Evolutionary conservation across 2,113 vertebrate genomes (phyloP), one percentile per base, ranked within the genome.

Genomic region (Ptilonorhynchus violaceus): DNA sequence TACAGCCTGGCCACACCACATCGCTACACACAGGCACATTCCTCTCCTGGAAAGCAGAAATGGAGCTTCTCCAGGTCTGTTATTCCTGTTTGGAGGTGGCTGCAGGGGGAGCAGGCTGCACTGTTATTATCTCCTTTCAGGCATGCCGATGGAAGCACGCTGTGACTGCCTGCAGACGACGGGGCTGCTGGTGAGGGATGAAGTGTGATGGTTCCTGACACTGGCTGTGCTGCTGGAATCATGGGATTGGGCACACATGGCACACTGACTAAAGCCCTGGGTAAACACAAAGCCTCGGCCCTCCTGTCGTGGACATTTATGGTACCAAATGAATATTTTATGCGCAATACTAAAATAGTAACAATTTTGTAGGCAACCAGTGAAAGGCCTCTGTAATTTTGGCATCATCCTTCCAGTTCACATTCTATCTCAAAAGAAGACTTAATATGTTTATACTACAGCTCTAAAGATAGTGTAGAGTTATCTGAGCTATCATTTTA

Each of bases 321-420:
- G 55, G 88, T 50, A 62, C 63, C 83, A 70, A 84, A 80, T 82
- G 41, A 96, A 25, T 80, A 74, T 85, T 95, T 92, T 35, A 88
- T 13, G 50, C 39, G 46, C 12, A 22, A 50, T n/a, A 80, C 72
- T 52, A 90, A 94, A 92, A 96, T 31, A 92, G 89, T 18, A 88
- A 88, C 46, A 7, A 69, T 77, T 90, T 33, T 35, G 67, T 31
- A 9, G 66, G 75, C 50, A 56, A 83, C 35, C 55, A 95, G 42
- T 18, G 66, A 73, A 55, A 73, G 37, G 31, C 30, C 58, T 39
- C 82, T 20, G 50, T 30, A 42, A 62, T 69, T 89, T 22, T 83
- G 63, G 82, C 49, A 67, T 33, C 84, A 70, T 7, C 22, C 59
- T 80, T 53, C 56, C 76, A 77, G 76, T 37, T 92, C 59, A 44